Conservation (phyloP, 2,888 invertebrate species). For the Napeogenes inachia region DNA sequence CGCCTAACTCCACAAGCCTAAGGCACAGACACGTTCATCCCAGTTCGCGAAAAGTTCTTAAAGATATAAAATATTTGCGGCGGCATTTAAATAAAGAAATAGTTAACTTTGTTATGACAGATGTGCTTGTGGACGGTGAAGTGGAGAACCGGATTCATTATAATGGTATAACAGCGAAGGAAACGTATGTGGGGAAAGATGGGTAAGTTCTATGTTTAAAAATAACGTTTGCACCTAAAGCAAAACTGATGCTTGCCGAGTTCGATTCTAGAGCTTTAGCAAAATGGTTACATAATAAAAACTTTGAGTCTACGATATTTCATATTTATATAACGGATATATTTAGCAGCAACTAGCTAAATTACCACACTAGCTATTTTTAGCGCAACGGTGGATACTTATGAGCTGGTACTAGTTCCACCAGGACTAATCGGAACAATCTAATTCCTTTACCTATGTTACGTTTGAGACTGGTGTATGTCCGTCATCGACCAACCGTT, state of each 20-base stretch:
- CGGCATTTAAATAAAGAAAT: constrained; percentile 64
- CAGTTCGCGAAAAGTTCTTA: constrained; percentile 44
- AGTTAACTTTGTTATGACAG: constrained; percentile 81
- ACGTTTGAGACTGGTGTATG: neutral
- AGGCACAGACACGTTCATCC: constrained; percentile 40
- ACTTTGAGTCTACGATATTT: no score
- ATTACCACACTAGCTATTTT: no score
- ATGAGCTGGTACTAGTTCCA: no score
- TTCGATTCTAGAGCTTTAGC: no score
- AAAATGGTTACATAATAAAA: no score
- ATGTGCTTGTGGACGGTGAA: constrained; percentile 83
- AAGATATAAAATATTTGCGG: constrained; percentile 63
- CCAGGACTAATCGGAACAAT: no score
- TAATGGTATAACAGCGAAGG: constrained; percentile 81
- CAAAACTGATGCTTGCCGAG: neutral
- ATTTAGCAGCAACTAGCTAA: no score
- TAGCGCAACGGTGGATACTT: no score
- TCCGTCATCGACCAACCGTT: neutral
- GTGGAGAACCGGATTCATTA: constrained; percentile 80
- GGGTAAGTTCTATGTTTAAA: constrained; percentile 60
- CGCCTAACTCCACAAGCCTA: constrained; percentile 29
- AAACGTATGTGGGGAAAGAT: constrained; percentile 77
- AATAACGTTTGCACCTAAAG: neutral
- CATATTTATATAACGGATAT: no score
- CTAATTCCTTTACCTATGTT: neutral